Evolutionary conservation across 2,113 vertebrate species (phyloP).

Genomic region (Erythrolamprus reginae): DNA sequence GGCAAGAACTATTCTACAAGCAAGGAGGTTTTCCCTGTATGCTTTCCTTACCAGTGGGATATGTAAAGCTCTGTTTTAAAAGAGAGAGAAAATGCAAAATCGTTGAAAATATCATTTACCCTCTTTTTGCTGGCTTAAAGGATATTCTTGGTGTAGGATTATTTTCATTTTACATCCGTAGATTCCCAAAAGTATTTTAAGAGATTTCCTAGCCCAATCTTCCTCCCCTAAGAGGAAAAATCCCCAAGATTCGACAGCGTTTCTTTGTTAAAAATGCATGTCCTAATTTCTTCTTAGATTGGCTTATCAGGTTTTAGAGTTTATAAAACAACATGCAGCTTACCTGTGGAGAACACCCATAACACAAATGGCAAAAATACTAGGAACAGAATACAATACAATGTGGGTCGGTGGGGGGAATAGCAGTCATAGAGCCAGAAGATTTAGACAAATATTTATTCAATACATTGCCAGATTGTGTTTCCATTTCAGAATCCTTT

Average conservation of each 20-base stretch:
- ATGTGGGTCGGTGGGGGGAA: neutral
- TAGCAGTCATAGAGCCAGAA: neutral
- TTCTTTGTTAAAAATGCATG: neutral
- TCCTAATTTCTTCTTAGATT: neutral
- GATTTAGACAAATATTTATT: conserved; percentile 47
- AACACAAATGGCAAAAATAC: neutral
- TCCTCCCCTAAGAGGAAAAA: neutral
- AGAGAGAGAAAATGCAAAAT: neutral
- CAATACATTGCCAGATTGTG: conserved; percentile 23
- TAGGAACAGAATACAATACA: neutral
- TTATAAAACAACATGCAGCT: neutral
- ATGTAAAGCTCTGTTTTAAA: neutral
- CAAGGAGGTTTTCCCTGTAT: neutral
- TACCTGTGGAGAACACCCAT: neutral
- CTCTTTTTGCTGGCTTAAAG: neutral
- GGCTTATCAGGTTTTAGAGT: neutral
- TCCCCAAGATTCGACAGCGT: neutral
- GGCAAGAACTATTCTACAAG: neutral
- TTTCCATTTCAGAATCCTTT: neutral
- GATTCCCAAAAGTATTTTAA: neutral
- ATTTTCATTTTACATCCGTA: neutral
- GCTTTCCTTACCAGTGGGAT: neutral
- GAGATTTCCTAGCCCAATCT: neutral
- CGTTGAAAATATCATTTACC: neutral
- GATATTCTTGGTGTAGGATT: neutral